Evolutionary conservation across 2,888 invertebrate species (phyloP).

Genomic region (Erebia ligea): DNA sequence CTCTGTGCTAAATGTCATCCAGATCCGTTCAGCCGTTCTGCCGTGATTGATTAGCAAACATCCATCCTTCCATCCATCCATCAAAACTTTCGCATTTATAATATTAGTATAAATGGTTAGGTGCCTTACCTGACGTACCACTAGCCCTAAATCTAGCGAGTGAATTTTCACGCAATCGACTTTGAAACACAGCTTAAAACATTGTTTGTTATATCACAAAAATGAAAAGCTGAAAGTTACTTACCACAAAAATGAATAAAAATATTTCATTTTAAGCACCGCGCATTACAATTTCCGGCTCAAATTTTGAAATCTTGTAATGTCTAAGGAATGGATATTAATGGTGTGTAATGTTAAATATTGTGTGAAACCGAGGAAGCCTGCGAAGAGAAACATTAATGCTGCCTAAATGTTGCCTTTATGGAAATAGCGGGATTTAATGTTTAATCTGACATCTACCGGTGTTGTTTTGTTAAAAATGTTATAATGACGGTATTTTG

Average conservation of each 20-base stretch:
- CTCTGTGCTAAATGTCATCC: too few species aligned
- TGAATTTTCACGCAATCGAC: not conserved
- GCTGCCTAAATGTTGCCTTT: conserved; percentile 30
- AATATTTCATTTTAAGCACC: conserved; percentile 2
- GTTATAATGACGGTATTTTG: not conserved
- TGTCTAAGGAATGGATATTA: conserved; percentile 34
- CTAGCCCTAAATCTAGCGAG: too few species aligned
- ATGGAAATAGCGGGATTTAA: conserved; percentile 17
- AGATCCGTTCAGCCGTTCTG: too few species aligned
- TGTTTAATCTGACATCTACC: conserved; percentile 7
- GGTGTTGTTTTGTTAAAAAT: conserved; percentile 3
- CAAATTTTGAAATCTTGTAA: conserved; percentile 24
- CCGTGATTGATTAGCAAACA: too few species aligned
- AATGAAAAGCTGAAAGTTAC: not conserved
- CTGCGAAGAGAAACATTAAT: conserved; percentile 31
- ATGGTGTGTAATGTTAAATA: conserved; percentile 37
- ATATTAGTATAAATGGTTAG: too few species aligned
- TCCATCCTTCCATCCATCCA: too few species aligned
- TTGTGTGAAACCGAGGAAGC: conserved; percentile 33
- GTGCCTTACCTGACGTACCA: too few species aligned
- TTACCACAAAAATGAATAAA: not conserved
- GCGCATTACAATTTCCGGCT: not conserved
- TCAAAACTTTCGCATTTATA: too few species aligned
- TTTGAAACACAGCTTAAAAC: not conserved
- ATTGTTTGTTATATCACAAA: not conserved